A percentile compares a stretch with the other conserved stretches of the same genome.
Conservation (phyloP, 2,797 vertebrate species). For the Poecilia gillii region DNA sequence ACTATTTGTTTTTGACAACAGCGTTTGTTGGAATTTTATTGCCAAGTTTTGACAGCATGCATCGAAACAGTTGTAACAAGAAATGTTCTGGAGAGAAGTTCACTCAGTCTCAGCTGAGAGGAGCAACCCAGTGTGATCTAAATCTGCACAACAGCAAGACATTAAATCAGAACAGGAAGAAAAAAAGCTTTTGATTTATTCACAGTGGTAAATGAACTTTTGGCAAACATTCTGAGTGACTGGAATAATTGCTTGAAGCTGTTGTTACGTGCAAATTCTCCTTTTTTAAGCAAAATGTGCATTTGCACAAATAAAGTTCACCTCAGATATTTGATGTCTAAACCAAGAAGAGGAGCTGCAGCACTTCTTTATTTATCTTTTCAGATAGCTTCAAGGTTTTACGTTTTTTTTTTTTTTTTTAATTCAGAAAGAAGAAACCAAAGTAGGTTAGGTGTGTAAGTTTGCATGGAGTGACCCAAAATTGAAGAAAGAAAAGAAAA, state of each 20-base stretch:
- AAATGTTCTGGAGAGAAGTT: background rate
- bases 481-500: background rate
- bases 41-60: background rate
- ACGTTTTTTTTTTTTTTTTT: background rate
- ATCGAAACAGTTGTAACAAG: background rate
- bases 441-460: background rate
- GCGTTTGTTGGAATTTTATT: background rate
- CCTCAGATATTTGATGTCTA: background rate
- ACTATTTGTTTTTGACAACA: background rate
- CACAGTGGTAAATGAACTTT: background rate
- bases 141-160: background rate
- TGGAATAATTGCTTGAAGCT: background rate
- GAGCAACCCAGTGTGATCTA: background rate
- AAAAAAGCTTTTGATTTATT: background rate
- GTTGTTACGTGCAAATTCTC: background rate
- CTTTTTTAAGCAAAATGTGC: background rate
- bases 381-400: background rate
- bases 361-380: background rate
- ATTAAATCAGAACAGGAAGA: background rate
- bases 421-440: background rate
- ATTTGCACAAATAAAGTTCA: background rate
- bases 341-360: background rate
- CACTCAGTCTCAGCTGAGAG: background rate
- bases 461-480: background rate
- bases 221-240: background rate